Conservation (phyloP, 2,797 vertebrate genomes). For the Pseudopleuronectes americanus region DNA sequence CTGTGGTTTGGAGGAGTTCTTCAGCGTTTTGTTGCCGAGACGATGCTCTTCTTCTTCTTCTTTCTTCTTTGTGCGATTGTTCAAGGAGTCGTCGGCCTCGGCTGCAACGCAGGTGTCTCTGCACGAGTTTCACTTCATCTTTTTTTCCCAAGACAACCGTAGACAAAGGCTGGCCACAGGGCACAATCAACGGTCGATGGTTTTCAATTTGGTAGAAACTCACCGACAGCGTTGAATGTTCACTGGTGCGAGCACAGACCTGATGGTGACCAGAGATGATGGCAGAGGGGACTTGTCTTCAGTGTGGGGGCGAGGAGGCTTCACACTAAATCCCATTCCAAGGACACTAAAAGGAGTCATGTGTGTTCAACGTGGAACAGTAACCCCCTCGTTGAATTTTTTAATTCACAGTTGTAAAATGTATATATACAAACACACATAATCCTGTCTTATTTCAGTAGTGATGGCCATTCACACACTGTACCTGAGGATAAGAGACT, state of each 20-base stretch:
- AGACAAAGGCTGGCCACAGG: constrained; percentile 88
- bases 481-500: constrained; percentile 6
- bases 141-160: constrained; percentile 15
- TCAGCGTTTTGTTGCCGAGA: constrained; percentile 20
- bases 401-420: neutral
- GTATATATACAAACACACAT: neutral
- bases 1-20: constrained; percentile 57
- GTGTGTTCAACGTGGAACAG: constrained; percentile 3
- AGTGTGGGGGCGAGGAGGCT: constrained; percentile 42
- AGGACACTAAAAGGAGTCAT: constrained; percentile 31
- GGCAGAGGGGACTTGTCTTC: constrained; percentile 46
- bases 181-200: constrained; percentile 99
- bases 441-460: neutral
- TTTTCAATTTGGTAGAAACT: constrained; percentile 97
- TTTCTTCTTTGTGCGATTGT: neutral
- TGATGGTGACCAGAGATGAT: constrained; percentile 76
- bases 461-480: neutral
- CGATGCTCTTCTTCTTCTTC: neutral
- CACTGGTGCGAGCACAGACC: constrained; percentile 86
- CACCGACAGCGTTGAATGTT: constrained; percentile 99
- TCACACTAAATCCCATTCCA: constrained; percentile 18
- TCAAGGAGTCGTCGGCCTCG: constrained; percentile 39
- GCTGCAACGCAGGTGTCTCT: constrained; percentile 16
- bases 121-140: constrained; percentile 16
- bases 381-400: neutral